These are phyloP conservation scores for Rhabdomys dilectus DNA, from an alignment of 2,113 vertebrate species.

Conservation along the genomic window DNA sequence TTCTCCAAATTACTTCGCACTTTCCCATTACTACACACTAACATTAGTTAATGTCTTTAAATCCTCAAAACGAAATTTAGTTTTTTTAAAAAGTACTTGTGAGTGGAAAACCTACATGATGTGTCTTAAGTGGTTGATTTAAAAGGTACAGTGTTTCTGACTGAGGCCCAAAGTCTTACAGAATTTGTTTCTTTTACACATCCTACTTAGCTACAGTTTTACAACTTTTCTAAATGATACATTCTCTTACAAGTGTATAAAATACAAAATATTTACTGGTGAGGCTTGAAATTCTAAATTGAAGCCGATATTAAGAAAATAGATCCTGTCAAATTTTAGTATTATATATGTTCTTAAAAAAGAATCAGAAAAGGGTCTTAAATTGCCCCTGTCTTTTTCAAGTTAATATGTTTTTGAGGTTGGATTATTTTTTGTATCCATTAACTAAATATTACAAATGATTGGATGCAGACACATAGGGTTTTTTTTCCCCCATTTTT, in stretches of 20 bases:
- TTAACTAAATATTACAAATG: slow-evolving; percentile 24
- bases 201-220: neutral
- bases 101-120: neutral
- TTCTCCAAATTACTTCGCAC: slow-evolving; percentile 13
- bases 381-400: neutral
- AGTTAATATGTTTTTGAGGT: neutral
- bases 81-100: neutral
- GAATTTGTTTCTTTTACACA: neutral
- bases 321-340: slow-evolving; percentile 32
- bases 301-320: neutral
- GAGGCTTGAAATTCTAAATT: neutral
- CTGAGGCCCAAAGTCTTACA: neutral
- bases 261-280: neutral
- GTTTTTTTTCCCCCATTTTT: neutral
- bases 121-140: neutral
- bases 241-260: neutral
- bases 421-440: neutral
- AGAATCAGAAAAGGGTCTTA: neutral
- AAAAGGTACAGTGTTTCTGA: neutral
- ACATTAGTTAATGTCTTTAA: neutral
- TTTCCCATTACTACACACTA: neutral
- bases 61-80: neutral
- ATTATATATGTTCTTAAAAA: slow-evolving; percentile 10
- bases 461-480: neutral
- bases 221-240: slow-evolving; percentile 27